A percentile compares a stretch with the other conserved stretches of the same genome.
These are phyloP conservation scores for Mythimna vitellina DNA, from an alignment of 2,888 invertebrate species.

Conservation along the genomic window DNA sequence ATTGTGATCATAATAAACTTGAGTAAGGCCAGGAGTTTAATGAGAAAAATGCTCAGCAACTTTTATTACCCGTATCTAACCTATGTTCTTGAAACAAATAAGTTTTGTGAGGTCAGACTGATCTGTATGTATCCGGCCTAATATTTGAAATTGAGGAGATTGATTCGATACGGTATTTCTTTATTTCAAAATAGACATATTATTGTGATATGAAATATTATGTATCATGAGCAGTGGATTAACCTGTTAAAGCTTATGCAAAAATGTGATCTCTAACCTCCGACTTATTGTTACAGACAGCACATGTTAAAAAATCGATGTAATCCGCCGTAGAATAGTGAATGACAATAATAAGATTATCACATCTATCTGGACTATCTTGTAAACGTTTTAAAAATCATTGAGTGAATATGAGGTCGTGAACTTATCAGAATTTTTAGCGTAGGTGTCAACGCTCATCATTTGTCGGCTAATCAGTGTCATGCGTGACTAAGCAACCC, in stretches of 20 bases:
- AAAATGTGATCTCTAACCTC: constrained; percentile 42
- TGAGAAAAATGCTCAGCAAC: constrained; percentile 68
- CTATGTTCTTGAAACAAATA: constrained; percentile 71
- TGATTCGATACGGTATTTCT: constrained; percentile 62
- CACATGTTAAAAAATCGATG: not conserved
- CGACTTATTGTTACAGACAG: constrained; percentile 25
- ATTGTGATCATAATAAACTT: constrained; percentile 63
- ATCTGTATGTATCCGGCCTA: constrained; percentile 57
- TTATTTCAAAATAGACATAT: constrained; percentile 43
- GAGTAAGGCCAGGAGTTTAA: constrained; percentile 72
- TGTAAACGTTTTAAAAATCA: no score
- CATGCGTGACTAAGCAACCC: constrained; percentile 48
- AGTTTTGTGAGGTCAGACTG: constrained; percentile 63
- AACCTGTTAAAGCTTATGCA: constrained; percentile 42
- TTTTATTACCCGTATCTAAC: constrained; percentile 81
- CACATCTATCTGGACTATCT: no score
- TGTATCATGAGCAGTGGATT: constrained; percentile 46
- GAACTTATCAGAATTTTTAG: constrained; percentile 73
- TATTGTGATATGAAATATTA: constrained; percentile 43
- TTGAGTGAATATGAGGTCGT: constrained; percentile 47
- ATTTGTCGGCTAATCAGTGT: constrained; percentile 56
- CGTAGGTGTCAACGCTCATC: constrained; percentile 68
- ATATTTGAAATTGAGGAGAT: constrained; percentile 61
- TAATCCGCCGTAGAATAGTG: no score
- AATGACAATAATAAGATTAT: no score